Conservation (phyloP, 1,140 invertebrate genomes). For the Ceratina australensis region DNA sequence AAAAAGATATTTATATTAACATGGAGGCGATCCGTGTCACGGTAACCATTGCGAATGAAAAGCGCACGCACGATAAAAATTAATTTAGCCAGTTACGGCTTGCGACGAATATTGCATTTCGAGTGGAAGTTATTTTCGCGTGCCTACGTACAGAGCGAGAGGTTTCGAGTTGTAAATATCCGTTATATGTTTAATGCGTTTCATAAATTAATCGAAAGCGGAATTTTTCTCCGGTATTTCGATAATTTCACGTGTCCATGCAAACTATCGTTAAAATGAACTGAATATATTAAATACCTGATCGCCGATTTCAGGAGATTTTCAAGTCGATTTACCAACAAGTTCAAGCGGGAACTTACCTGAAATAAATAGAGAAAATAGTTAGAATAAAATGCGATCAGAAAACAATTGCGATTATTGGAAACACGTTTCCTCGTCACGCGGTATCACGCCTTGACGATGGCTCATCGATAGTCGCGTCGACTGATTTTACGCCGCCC, state of each 20-base stretch:
- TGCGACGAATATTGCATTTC: not conserved
- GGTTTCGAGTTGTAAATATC: not conserved
- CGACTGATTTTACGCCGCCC: not conserved
- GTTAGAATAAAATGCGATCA: not conserved
- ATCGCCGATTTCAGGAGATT: not conserved
- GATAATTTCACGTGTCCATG: not conserved
- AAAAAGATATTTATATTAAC: no score
- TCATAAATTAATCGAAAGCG: not conserved
- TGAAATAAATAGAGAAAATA: conserved; percentile 14
- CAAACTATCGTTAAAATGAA: not conserved
- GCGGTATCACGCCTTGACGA: not conserved
- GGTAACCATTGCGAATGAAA: no score
- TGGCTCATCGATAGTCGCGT: not conserved
- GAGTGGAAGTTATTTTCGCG: no score
- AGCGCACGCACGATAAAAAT: no score
- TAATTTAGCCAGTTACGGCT: no score
- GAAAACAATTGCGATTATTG: no score
- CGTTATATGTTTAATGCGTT: not conserved
- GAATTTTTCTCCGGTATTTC: not conserved
- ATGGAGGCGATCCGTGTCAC: no score
- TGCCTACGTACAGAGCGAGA: not conserved
- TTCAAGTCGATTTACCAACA: no score
- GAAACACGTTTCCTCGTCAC: not conserved
- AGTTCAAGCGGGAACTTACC: conserved; percentile 8
- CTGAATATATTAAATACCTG: conserved; percentile 3